These are phyloP conservation scores for Ectropis grisescens DNA, from an alignment of 1,140 invertebrate species.

Conservation along the genomic window DNA sequence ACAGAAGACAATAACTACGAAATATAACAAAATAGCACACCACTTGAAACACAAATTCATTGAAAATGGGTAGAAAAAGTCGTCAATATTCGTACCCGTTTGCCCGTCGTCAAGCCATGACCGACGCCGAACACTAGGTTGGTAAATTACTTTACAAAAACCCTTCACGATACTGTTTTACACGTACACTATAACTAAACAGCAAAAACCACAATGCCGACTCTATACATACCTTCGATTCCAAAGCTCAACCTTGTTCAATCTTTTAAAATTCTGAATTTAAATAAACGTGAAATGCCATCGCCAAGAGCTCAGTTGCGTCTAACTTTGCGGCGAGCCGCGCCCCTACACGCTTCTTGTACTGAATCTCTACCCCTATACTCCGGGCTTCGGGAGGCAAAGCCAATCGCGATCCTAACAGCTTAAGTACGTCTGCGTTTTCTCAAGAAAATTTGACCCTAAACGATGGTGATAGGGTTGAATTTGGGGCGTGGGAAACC, in stretches of 20 bases:
- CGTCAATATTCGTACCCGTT: conserved; percentile 53
- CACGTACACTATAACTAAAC: too few species aligned
- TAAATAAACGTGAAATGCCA: conserved; percentile 44
- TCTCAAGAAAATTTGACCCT: conserved; percentile 15
- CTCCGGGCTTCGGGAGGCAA: conserved; percentile 61
- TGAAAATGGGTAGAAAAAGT: conserved; percentile 54
- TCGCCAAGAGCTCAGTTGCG: conserved; percentile 57
- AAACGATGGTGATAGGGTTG: conserved; percentile 11
- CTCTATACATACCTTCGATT: too few species aligned
- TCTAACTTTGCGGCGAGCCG: conserved; percentile 69
- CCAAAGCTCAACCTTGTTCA: too few species aligned
- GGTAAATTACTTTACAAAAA: too few species aligned
- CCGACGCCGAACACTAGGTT: too few species aligned
- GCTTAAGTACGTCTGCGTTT: conserved; percentile 14
- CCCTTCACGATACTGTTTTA: too few species aligned
- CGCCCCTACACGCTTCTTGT: conserved; percentile 68
- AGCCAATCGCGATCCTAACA: conserved; percentile 13
- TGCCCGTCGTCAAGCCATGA: too few species aligned
- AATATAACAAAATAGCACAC: too few species aligned
- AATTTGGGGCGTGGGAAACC: conserved; percentile 5
- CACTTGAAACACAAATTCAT: too few species aligned
- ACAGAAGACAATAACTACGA: too few species aligned
- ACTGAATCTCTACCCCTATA: conserved; percentile 70
- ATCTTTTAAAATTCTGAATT: conserved; percentile 27
- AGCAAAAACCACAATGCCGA: too few species aligned